A percentile compares a stretch with the other conserved stretches of the same genome.
Conservation (phyloP, 2,113 vertebrate genomes). For the Malurus alboscapulatus region DNA sequence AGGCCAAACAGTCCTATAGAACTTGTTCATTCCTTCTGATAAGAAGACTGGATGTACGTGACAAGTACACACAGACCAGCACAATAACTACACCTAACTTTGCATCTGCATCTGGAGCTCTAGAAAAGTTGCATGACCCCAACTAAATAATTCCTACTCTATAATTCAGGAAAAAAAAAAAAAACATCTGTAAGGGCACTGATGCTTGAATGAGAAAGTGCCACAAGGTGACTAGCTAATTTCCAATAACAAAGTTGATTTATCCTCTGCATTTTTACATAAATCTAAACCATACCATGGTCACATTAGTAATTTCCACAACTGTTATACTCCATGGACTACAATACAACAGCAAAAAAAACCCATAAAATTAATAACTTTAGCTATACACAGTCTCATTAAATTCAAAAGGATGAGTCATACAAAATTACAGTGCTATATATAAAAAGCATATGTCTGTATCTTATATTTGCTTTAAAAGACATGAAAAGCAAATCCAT, state of each 20-base stretch:
- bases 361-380: neutral
- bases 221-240: neutral
- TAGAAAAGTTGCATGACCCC: neutral
- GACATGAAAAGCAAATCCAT: neutral
- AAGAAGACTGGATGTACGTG: neutral
- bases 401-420: neutral
- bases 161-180: neutral
- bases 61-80: neutral
- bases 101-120: neutral
- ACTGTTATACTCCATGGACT: neutral
- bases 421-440: neutral
- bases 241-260: neutral
- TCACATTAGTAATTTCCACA: neutral
- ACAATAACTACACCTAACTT: neutral
- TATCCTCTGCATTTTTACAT: neutral
- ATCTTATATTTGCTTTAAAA: neutral
- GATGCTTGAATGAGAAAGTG: neutral
- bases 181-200: neutral
- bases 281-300: neutral
- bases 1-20: neutral
- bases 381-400: neutral
- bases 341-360: neutral
- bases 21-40: neutral
- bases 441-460: neutral
- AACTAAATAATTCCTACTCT: neutral